A percentile compares a stretch with the other conserved stretches of the same genome.
Evolutionary conservation across 1,140 invertebrate genomes (phyloP).

Genomic region (Drosophila santomea): DNA sequence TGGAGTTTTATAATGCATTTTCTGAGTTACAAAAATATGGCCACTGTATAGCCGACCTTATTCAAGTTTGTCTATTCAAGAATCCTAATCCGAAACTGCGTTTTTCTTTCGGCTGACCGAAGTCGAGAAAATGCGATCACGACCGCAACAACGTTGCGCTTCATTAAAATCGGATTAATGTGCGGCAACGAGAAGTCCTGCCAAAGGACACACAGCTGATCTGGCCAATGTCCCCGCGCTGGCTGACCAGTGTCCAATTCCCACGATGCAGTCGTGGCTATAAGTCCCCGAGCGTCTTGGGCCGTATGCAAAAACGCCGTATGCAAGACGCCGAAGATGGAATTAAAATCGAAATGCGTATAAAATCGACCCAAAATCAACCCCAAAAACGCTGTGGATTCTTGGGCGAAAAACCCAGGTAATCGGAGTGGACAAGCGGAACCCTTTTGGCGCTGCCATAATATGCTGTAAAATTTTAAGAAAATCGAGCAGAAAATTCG

Average conservation of each 20-base stretch:
- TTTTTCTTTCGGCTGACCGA: conserved; percentile 36
- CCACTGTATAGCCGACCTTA: neutral
- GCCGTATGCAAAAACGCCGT: conserved; percentile 66
- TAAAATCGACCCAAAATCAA: conserved; percentile 71
- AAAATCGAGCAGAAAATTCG: conserved; percentile 79
- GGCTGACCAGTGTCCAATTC: conserved; percentile 55
- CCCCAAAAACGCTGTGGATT: conserved; percentile 38
- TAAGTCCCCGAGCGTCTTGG: conserved; percentile 45
- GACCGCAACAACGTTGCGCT: conserved; percentile 80
- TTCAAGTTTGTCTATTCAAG: neutral
- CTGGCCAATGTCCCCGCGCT: conserved; percentile 32
- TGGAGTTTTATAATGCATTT: too few species aligned
- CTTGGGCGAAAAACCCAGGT: conserved; percentile 42
- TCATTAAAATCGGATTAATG: conserved; percentile 82
- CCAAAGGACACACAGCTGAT: conserved; percentile 36
- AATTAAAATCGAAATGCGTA: conserved; percentile 70
- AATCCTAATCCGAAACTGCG: conserved; percentile 40
- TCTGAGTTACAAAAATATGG: too few species aligned
- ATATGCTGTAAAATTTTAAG: conserved; percentile 59
- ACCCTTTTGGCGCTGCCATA: conserved; percentile 60
- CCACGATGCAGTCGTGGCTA: conserved; percentile 60
- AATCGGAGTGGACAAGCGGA: conserved; percentile 53
- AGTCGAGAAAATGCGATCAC: conserved; percentile 31
- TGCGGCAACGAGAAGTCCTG: conserved; percentile 15
- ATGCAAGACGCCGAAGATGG: conserved; percentile 37